phyloP scores from a whole-genome alignment of 1,140 invertebrate species.

The Cardiocondyla obscurior region DNA sequence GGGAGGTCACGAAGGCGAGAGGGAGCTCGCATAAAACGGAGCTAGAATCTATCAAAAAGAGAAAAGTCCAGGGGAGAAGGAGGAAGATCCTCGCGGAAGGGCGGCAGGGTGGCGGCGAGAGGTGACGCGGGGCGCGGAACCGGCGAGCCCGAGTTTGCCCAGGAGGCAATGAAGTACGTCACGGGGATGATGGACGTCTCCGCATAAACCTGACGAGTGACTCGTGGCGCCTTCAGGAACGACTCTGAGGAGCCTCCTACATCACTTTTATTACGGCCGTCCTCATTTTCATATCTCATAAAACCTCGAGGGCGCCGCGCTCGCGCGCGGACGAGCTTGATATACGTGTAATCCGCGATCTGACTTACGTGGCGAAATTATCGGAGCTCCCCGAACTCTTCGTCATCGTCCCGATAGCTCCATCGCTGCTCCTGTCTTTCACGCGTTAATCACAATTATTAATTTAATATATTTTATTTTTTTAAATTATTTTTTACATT shows the following conservation, averaged over 20 bases:
- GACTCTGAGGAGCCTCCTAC: constrained; percentile 89
- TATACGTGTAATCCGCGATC: constrained; percentile 74
- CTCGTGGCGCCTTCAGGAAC: constrained; percentile 89
- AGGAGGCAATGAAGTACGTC: constrained; percentile 84
- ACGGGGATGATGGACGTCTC: constrained; percentile 84
- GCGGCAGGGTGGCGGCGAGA: background rate
- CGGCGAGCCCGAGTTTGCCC: constrained; percentile 72
- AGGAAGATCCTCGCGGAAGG: background rate
- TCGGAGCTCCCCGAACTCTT: constrained; percentile 47
- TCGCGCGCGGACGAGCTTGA: constrained; percentile 69
- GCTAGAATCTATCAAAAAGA: constrained; percentile 46
- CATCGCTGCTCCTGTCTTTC: constrained; percentile 18
- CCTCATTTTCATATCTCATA: constrained; percentile 93
- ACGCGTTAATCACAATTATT: background rate
- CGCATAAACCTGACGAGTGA: constrained; percentile 86
- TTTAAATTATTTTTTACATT: too few species aligned
- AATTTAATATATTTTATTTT: background rate
- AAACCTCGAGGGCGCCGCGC: constrained; percentile 71
- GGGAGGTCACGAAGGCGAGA: constrained; percentile 31
- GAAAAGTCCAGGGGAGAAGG: too few species aligned
- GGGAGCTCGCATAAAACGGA: constrained; percentile 41
- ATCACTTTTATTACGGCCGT: constrained; percentile 92
- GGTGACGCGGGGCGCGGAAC: constrained; percentile 71
- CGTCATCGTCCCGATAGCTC: background rate
- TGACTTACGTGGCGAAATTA: constrained; percentile 72